phyloP scores from a whole-genome alignment of 92 coral and sea anemone genomes.

The Zoanthus gigantus region DNA sequence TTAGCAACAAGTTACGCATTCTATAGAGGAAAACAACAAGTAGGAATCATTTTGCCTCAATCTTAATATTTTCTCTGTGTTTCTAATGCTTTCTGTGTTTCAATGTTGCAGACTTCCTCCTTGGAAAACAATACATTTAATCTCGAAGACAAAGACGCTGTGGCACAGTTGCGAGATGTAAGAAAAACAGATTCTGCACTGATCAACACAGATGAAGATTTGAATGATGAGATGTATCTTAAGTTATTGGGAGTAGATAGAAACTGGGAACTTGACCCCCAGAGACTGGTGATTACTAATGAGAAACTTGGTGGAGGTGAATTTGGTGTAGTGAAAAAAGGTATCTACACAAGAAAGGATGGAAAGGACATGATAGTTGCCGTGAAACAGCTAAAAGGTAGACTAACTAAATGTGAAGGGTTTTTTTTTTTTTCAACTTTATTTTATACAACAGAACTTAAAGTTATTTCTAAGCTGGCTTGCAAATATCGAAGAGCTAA shows the following conservation, averaged over 20 bases:
- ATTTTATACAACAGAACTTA: no score
- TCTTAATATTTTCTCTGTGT: not conserved
- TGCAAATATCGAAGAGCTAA: no score
- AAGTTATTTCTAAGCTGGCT: no score
- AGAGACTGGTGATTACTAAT: constrained; percentile 61
- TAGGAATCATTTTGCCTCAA: no score
- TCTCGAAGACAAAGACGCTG: not conserved
- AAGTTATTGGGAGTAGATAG: constrained; percentile 61
- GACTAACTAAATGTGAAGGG: not conserved
- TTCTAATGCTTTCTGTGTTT: not conserved
- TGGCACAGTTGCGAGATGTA: not conserved
- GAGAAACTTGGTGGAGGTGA: constrained; percentile 82
- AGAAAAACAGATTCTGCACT: not conserved
- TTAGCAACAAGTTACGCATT: no score
- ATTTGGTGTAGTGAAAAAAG: constrained; percentile 87
- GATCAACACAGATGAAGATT: not conserved
- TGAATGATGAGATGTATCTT: constrained; percentile 61
- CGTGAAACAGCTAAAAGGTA: constrained; percentile 85
- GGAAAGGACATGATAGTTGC: constrained; percentile 83
- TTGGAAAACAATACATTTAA: not conserved
- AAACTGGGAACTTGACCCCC: constrained; percentile 89
- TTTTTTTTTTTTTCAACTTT: no score
- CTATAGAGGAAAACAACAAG: no score
- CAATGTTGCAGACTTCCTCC: not conserved
- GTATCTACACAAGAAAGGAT: constrained; percentile 69